Evolutionary conservation across 1,140 invertebrate genomes (phyloP).

Genomic region (Diprion similis): DNA sequence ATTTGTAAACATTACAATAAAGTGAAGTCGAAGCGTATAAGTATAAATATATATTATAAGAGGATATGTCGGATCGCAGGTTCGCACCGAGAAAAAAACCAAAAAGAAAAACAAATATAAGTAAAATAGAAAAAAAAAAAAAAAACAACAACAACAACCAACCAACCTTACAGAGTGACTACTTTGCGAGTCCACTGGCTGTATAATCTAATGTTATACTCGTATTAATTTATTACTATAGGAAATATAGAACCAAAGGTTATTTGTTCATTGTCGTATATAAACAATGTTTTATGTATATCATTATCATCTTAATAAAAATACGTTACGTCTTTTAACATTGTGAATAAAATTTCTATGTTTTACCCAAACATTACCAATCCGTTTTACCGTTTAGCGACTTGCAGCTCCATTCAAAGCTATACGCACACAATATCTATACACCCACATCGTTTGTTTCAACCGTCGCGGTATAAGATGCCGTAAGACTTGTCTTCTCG

Average conservation of each 20-base stretch:
- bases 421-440: too few species aligned
- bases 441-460: too few species aligned
- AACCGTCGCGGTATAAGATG: too few species aligned
- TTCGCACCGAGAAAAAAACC: slow-evolving; percentile 2
- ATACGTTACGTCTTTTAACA: slow-evolving; percentile 51
- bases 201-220: slow-evolving; percentile 18
- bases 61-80: slow-evolving; percentile 16
- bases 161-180: slow-evolving; percentile 25
- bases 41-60: slow-evolving; percentile 9
- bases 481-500: too few species aligned
- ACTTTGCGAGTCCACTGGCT: slow-evolving; percentile 30
- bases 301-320: slow-evolving; percentile 52
- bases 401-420: too few species aligned
- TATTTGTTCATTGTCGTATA: slow-evolving; percentile 49
- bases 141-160: too few species aligned
- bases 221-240: slow-evolving; percentile 35
- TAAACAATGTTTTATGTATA: slow-evolving; percentile 49
- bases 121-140: slow-evolving; percentile 5
- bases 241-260: slow-evolving; percentile 30
- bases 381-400: not conserved
- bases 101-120: slow-evolving; percentile 6
- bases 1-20: not conserved
- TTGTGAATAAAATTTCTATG: slow-evolving; percentile 11
- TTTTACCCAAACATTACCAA: not conserved
- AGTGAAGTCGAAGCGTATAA: too few species aligned